Conservation (phyloP, 2,113 vertebrate genomes). For the Indri indri region DNA sequence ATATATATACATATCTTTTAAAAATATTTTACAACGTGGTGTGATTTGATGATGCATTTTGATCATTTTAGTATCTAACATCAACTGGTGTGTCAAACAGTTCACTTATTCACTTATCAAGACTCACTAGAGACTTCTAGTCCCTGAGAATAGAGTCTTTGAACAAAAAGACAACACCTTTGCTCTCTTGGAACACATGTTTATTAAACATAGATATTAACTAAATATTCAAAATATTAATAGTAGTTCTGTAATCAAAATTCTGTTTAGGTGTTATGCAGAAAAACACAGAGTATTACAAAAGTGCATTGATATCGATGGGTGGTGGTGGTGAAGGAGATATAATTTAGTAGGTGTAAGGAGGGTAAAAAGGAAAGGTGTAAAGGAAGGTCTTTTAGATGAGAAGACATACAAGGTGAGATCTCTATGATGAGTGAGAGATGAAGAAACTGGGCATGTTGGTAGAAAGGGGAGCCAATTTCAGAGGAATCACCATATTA, state of each 20-base stretch:
- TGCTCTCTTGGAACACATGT: not conserved
- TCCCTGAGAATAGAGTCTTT: not conserved
- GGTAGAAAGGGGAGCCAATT: not conserved
- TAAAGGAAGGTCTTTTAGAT: not conserved
- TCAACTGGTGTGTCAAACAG: not conserved
- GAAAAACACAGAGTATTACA: not conserved
- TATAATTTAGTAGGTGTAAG: not conserved
- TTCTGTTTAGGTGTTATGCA: not conserved
- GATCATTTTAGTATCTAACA: not conserved
- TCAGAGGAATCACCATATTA: not conserved
- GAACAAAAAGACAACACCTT: not conserved
- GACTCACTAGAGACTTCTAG: not conserved
- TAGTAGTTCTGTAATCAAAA: not conserved
- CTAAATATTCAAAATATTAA: not conserved
- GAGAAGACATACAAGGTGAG: not conserved
- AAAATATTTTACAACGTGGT: not conserved
- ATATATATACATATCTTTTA: not conserved
- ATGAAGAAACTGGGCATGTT: not conserved
- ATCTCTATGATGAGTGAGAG: rapidly evolving
- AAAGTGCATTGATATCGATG: not conserved
- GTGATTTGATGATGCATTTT: not conserved
- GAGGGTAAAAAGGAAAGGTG: not conserved
- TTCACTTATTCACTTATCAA: not conserved
- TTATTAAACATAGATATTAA: not conserved
- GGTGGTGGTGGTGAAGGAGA: too few species aligned